A percentile compares a stretch with the other conserved stretches of the same genome.
Conservation (phyloP, 2,113 vertebrate genomes). For the Tenebrosternarchus preto region DNA sequence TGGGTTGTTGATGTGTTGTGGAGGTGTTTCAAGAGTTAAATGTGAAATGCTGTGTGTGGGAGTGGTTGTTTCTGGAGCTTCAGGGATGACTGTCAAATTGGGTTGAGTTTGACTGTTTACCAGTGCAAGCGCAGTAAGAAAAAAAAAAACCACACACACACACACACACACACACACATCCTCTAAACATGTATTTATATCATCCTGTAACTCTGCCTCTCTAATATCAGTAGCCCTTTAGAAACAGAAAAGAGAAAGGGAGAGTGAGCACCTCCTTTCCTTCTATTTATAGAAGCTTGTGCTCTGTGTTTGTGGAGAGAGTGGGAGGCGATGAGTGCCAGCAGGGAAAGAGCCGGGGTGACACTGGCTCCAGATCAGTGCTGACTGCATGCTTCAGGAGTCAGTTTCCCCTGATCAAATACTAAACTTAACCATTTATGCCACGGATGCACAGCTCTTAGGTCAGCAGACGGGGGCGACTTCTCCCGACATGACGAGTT, state of each 20-base stretch:
- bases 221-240: not conserved
- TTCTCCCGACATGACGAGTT: too few relatives aligned
- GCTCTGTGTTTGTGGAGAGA: not conserved
- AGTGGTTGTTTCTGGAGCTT: not conserved
- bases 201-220: not conserved
- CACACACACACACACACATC: not conserved
- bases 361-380: not conserved
- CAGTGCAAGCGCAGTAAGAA: not conserved
- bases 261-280: conserved; percentile 1
- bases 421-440: not conserved
- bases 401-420: not conserved
- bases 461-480: not conserved
- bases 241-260: not conserved
- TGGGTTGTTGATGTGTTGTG: not conserved
- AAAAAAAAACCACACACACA: not conserved
- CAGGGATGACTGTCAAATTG: not conserved
- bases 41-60: not conserved
- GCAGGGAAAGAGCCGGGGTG: not conserved
- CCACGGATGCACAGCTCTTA: not conserved
- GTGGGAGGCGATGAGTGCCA: not conserved
- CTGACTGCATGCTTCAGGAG: too few relatives aligned
- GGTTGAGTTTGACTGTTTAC: not conserved
- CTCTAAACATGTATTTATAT: not conserved
- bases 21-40: not conserved
- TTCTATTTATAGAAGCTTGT: conserved; percentile 13